These are phyloP conservation scores for Palythoa grandiflora DNA, from an alignment of 92 coral and sea anemone species.

Conservation along the genomic window DNA sequence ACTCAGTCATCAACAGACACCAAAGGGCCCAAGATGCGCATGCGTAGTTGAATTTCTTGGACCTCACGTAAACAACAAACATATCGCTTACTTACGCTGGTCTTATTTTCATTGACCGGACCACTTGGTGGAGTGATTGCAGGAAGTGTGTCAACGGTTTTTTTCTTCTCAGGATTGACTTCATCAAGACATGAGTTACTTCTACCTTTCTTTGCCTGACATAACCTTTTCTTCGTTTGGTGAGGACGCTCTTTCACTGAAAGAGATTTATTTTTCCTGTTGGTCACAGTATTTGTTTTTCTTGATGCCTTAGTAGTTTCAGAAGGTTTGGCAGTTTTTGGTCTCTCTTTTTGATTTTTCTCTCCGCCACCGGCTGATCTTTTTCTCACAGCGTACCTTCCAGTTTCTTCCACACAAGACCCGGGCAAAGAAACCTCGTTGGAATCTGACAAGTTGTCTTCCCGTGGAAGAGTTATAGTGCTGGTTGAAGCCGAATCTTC, in stretches of 20 bases:
- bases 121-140: not conserved
- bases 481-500: slow-evolving; percentile 24
- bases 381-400: slow-evolving; percentile 5
- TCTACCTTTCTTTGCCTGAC: slow-evolving; percentile 2
- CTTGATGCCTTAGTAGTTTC: not conserved
- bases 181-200: slow-evolving; percentile 22
- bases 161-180: not conserved
- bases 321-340: not conserved
- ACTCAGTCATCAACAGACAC: no score
- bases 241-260: not conserved
- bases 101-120: not conserved
- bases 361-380: not conserved
- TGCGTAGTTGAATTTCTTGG: no score
- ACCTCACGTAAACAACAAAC: not conserved
- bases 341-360: not conserved
- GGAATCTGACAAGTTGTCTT: not conserved
- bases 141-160: not conserved
- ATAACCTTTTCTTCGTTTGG: not conserved
- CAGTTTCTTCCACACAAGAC: not conserved
- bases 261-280: not conserved
- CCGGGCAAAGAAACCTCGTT: not conserved
- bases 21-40: no score
- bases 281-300: not conserved
- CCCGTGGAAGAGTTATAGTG: slow-evolving; percentile 18
- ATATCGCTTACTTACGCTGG: slow-evolving; percentile 17